These are phyloP conservation scores for Ischnura elegans DNA, from an alignment of 2,888 invertebrate genomes.

Conservation along the genomic window DNA sequence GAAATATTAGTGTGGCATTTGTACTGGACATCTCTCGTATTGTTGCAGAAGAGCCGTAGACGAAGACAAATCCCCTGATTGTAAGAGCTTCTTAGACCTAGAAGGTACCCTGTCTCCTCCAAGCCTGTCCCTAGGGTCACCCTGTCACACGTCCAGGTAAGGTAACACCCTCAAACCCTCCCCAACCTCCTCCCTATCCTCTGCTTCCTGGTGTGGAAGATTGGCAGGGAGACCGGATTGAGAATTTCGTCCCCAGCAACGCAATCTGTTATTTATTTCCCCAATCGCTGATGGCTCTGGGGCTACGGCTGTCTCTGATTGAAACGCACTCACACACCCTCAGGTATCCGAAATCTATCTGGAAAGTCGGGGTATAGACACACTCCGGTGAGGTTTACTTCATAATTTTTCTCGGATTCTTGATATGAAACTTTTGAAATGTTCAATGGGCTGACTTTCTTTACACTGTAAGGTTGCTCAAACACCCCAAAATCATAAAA, in stretches of 20 bases:
- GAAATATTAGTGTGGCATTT: no score
- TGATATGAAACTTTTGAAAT: no score
- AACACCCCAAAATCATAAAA: no score
- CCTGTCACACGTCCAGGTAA: not conserved
- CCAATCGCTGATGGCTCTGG: not conserved
- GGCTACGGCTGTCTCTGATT: not conserved
- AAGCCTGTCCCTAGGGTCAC: not conserved
- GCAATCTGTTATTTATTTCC: conserved; percentile 20
- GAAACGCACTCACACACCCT: no score
- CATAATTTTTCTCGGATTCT: no score
- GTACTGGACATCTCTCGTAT: no score
- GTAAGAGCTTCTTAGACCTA: not conserved
- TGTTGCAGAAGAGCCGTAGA: no score
- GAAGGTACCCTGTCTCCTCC: not conserved
- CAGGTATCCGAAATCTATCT: no score
- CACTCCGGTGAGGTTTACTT: not conserved
- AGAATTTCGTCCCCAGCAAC: not conserved
- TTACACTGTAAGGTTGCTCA: no score
- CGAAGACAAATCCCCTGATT: no score
- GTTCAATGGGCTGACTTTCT: no score
- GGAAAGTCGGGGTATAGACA: not conserved
- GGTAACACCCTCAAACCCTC: not conserved
- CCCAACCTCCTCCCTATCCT: not conserved
- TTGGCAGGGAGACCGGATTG: not conserved
- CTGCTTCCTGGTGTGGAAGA: not conserved